Conservation (phyloP, 2,888 invertebrate species). For the Mactromeris polynyma region DNA sequence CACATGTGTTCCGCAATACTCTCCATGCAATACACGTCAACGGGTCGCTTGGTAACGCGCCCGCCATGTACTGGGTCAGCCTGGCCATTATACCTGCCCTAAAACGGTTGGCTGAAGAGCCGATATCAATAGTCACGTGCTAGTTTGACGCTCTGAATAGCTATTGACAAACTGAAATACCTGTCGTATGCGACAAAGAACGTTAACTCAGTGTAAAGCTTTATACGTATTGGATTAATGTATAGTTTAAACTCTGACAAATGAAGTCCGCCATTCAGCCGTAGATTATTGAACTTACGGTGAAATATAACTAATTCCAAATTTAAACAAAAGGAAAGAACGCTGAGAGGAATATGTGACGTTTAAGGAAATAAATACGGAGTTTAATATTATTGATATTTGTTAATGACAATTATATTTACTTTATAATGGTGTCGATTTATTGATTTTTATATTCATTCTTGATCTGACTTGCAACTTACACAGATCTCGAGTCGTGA, state of each 20-base stretch:
- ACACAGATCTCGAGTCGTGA: background rate
- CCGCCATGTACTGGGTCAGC: constrained; percentile 35
- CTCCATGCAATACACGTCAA: constrained; percentile 32
- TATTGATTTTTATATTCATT: constrained; percentile 45
- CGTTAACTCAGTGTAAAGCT: constrained; percentile 51
- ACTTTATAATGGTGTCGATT: constrained; percentile 32
- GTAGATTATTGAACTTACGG: constrained; percentile 15
- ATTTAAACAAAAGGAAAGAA: background rate
- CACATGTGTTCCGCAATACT: constrained; percentile 31
- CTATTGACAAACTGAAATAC: constrained; percentile 62
- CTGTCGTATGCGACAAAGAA: constrained; percentile 57
- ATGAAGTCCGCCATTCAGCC: constrained; percentile 27
- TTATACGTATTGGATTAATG: constrained; percentile 38
- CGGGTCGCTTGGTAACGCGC: constrained; percentile 39
- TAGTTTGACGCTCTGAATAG: constrained; percentile 50
- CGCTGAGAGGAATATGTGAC: constrained; percentile 25
- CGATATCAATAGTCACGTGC: constrained; percentile 51
- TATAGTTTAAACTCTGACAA: constrained; percentile 8
- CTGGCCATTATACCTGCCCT: background rate
- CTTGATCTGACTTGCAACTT: constrained; percentile 48
- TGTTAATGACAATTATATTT: constrained; percentile 13
- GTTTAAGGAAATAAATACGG: background rate
- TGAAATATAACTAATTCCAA: background rate
- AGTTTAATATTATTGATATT: background rate
- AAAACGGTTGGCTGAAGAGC: constrained; percentile 24